These are phyloP conservation scores for Myotis yumanensis DNA, from an alignment of 2,113 vertebrate genomes.

Conservation along the genomic window DNA sequence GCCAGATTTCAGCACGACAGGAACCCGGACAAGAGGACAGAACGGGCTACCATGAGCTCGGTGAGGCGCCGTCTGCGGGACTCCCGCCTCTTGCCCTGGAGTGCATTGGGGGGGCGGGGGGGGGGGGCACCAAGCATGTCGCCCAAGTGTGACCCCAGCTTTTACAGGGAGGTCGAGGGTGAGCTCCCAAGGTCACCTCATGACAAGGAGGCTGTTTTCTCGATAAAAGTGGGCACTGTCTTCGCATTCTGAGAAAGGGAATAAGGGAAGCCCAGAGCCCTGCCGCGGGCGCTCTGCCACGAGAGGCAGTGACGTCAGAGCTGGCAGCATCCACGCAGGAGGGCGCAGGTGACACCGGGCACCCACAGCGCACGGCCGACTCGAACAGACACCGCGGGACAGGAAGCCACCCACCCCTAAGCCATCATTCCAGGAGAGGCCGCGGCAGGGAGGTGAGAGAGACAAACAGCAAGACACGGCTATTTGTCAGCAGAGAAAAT, in stretches of 20 bases:
- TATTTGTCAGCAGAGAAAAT: neutral
- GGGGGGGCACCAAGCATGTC: neutral
- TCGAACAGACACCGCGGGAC: neutral
- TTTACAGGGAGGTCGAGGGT: conserved; percentile 39
- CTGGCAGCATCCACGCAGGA: neutral
- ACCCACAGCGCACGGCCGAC: neutral
- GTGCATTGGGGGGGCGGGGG: too few relatives aligned
- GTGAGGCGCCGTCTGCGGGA: neutral
- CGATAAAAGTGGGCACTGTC: conserved; percentile 39
- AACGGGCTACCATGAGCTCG: conserved; percentile 43
- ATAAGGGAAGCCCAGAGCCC: neutral
- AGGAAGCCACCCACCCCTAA: neutral
- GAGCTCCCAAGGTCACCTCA: conserved; percentile 26
- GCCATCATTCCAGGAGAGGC: neutral
- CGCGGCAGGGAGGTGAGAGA: neutral
- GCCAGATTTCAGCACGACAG: conserved; percentile 27
- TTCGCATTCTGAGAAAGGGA: neutral
- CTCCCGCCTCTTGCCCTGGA: neutral
- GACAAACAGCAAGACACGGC: neutral
- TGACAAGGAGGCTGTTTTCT: conserved; percentile 57
- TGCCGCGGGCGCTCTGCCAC: neutral
- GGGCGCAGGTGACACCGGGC: neutral
- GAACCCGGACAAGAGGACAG: neutral
- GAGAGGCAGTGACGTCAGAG: conserved; percentile 29
- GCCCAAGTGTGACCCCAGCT: neutral